Conservation (phyloP, 2,113 vertebrate species). For the Erinaceus europaeus region DNA sequence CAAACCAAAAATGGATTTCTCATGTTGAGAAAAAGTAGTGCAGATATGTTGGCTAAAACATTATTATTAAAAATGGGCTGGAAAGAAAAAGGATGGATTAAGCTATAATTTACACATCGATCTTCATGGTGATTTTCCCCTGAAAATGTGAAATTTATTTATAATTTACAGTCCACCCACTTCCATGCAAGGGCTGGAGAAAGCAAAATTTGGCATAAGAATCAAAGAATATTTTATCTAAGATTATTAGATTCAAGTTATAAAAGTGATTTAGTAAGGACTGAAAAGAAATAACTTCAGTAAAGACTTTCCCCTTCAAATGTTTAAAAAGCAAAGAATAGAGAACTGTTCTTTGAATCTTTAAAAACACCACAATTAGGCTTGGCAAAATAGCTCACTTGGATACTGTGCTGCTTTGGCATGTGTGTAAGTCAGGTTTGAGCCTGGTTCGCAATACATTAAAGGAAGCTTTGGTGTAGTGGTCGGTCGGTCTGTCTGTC, state of each 20-base stretch:
- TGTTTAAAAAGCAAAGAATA: slow-evolving; percentile 22
- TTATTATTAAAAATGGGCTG: slow-evolving; percentile 6
- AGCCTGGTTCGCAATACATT: no score
- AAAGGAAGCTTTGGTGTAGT: no score
- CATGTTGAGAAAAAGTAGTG: slow-evolving; percentile 4
- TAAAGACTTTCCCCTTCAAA: slow-evolving; percentile 33
- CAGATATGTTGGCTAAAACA: slow-evolving; percentile 19
- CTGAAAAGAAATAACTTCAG: slow-evolving; percentile 62
- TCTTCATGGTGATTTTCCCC: slow-evolving; percentile 48
- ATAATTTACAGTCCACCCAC: slow-evolving; percentile 52
- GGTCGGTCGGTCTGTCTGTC: no score
- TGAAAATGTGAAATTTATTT: slow-evolving; percentile 59
- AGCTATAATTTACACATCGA: slow-evolving; percentile 56
- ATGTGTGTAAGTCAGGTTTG: no score
- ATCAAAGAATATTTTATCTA: slow-evolving; percentile 55
- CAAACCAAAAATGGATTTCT: slow-evolving; percentile 44
- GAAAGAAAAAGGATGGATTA: slow-evolving; percentile 44
- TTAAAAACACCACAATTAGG: no score
- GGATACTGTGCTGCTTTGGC: no score
- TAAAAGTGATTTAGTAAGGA: slow-evolving; percentile 51
- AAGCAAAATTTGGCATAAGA: not conserved
- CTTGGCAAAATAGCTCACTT: no score
- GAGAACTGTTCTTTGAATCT: slow-evolving; percentile 27
- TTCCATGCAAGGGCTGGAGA: slow-evolving; percentile 24
- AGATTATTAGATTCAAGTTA: slow-evolving; percentile 29